Evolutionary conservation across 2,888 invertebrate genomes (phyloP).

Genomic region (Stenurella melanura): DNA sequence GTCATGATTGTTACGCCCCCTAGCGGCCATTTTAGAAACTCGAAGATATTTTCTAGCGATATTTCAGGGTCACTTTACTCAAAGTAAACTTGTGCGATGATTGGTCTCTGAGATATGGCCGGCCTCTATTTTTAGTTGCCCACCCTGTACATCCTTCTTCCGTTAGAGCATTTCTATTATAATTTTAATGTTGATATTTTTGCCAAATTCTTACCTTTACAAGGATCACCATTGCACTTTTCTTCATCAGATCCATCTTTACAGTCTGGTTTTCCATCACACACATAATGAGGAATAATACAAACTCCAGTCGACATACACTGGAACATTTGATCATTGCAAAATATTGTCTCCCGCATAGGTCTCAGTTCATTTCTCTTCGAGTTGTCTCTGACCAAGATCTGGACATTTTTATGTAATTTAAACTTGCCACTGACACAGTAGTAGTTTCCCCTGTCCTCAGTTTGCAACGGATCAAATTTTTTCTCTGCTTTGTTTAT

Average conservation of each 20-base stretch:
- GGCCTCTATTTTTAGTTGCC: too few relatives aligned
- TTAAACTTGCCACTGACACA: constrained; percentile 69
- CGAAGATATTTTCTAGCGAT: too few relatives aligned
- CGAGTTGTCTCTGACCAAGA: constrained; percentile 64
- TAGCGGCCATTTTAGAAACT: too few relatives aligned
- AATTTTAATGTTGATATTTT: too few relatives aligned
- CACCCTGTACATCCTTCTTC: too few relatives aligned
- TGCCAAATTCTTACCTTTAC: constrained; percentile 68
- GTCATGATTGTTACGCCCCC: too few relatives aligned
- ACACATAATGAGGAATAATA: constrained; percentile 74
- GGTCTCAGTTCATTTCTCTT: constrained; percentile 55
- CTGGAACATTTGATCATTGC: constrained; percentile 69
- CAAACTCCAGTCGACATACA: constrained; percentile 70
- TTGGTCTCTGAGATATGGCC: too few relatives aligned
- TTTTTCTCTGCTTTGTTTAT: constrained; percentile 66
- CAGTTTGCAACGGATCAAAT: constrained; percentile 65
- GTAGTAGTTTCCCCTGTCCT: constrained; percentile 68
- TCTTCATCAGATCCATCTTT: constrained; percentile 75
- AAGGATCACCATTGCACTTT: constrained; percentile 72
- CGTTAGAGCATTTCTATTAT: too few relatives aligned
- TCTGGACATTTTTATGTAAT: constrained; percentile 63
- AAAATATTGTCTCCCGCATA: constrained; percentile 61
- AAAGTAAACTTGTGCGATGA: too few relatives aligned
- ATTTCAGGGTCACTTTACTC: too few relatives aligned
- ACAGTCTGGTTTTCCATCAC: constrained; percentile 76